Percentiles rank a stretch among this genome's conserved stretches.
These are phyloP conservation scores for Drosophila yooni DNA, from an alignment of 2,888 invertebrate species.

Conservation along the genomic window DNA sequence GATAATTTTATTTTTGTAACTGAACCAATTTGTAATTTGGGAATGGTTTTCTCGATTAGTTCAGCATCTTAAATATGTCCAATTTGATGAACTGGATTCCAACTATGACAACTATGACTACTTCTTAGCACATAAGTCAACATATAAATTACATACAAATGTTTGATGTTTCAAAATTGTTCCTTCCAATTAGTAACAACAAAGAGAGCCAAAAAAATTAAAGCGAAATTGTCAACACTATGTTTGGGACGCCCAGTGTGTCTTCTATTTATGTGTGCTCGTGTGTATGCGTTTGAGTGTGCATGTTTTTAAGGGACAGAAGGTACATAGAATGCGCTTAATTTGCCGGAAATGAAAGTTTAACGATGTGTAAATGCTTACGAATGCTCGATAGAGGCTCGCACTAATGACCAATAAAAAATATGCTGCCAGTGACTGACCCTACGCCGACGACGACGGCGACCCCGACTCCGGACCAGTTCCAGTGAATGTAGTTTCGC, in stretches of 20 bases:
- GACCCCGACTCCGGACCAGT: not conserved
- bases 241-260: not conserved
- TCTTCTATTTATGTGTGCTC: not conserved
- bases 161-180: not conserved
- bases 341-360: constrained; percentile 81
- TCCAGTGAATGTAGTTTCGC: constrained; percentile 25
- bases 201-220: not conserved
- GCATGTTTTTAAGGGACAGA: constrained; percentile 21
- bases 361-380: constrained; percentile 81
- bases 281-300: constrained; percentile 14
- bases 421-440: constrained; percentile 56
- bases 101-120: not conserved
- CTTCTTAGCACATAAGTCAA: not conserved
- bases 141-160: not conserved
- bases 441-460: not conserved
- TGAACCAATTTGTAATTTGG: not conserved
- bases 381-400: constrained; percentile 76
- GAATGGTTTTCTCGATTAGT: not conserved
- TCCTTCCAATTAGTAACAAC: not conserved
- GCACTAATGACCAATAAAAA: constrained; percentile 79
- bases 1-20: not conserved
- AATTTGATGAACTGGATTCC: not conserved
- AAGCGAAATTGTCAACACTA: constrained; percentile 5
- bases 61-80: not conserved
- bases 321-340: constrained; percentile 76